Base-by-base conservation (phyloP, 2,888 invertebrate species). In the Xestoiulus laeticollis region DNA sequence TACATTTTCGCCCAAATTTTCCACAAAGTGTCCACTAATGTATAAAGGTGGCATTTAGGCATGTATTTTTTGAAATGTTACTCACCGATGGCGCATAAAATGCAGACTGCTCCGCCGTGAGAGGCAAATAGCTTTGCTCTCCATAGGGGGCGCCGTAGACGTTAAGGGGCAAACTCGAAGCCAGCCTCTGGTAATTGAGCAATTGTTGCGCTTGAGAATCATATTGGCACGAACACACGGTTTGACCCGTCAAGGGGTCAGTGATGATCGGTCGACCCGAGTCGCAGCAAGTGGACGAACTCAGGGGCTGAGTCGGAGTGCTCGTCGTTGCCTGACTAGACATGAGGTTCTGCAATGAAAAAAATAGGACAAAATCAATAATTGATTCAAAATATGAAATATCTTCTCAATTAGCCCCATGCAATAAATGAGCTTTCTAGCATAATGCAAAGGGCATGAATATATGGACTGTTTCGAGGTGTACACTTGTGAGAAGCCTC, bases 201-300 rank as follows among this genome's bases (percentile, higher is more conserved):
- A 97, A 90, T 38, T 92, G 90, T 86, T 90, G 90, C 43, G 89
- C 94, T 32, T 87, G 87, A n/a, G 87, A 87, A 93, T 96, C 96
- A 84, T 89, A 96, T 92, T 97, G 97, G 93, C 97, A 97, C 91
- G 96, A 96, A 93, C 97, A 97, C 89, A 97, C 95, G 88, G 96
- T 96, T 93, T 96, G 96, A 88, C 97, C 96, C 90, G 96, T 96
- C 90, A 96, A 94, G 84, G 97, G 97, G 93, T 97, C 97, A 91
- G 96, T 96, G 93, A 96, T 96, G 92, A 97, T 95, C 89, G 97
- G 96, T 91, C 97, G 94, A 90, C 97, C 97, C 90, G 97, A 96
- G 93, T 98, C 97, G 93, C 98, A 97, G 93, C 98, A 97, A 44
- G 83, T 85, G 78, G 88, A 88, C 19, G 89, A 87, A 85, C 88